A percentile compares a stretch with the other conserved stretches of the same genome.
Conservation (phyloP, 1,140 invertebrate species). For the Musca domestica region DNA sequence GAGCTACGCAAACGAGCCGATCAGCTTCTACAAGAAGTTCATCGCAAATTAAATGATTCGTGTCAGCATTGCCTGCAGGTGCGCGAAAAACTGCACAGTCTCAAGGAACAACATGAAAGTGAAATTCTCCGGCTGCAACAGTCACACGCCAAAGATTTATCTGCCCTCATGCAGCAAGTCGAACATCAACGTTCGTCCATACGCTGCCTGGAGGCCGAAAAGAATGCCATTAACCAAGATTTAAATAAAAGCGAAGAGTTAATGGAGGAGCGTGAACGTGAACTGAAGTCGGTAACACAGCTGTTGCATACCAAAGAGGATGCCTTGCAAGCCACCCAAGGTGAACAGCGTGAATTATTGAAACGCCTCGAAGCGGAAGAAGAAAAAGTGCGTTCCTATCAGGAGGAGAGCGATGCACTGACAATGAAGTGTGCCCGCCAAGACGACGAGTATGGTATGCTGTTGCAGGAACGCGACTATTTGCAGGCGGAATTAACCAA, state of each 20-base stretch:
- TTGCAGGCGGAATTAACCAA: constrained; percentile 56
- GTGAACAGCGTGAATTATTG: constrained; percentile 27
- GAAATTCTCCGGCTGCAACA: constrained; percentile 35
- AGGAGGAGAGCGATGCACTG: constrained; percentile 32
- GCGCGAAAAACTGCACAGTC: constrained; percentile 44
- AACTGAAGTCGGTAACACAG: constrained; percentile 30
- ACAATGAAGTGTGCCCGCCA: constrained; percentile 38
- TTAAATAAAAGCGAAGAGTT: constrained; percentile 42
- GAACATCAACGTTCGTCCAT: constrained; percentile 29
- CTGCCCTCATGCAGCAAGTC: constrained; percentile 28
- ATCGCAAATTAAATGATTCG: constrained; percentile 30
- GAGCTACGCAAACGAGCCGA: constrained; percentile 48
- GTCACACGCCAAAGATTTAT: constrained; percentile 29
- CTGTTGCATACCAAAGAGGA: constrained; percentile 36
- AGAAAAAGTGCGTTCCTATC: constrained; percentile 26
- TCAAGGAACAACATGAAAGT: constrained; percentile 50
- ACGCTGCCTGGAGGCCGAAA: constrained; percentile 27
- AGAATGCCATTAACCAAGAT: constrained; percentile 29
- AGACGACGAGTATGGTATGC: constrained; percentile 42
- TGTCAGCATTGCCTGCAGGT: constrained; percentile 33
- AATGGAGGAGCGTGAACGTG: constrained; percentile 42
- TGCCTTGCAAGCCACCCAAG: constrained; percentile 28
- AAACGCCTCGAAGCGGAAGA: constrained; percentile 28
- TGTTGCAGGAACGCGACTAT: constrained; percentile 44
- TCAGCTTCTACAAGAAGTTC: constrained; percentile 37